Percentiles rank a stretch among this genome's conserved stretches.
Conservation (phyloP, 2,113 vertebrate species). For the Engystomops pustulosus region DNA sequence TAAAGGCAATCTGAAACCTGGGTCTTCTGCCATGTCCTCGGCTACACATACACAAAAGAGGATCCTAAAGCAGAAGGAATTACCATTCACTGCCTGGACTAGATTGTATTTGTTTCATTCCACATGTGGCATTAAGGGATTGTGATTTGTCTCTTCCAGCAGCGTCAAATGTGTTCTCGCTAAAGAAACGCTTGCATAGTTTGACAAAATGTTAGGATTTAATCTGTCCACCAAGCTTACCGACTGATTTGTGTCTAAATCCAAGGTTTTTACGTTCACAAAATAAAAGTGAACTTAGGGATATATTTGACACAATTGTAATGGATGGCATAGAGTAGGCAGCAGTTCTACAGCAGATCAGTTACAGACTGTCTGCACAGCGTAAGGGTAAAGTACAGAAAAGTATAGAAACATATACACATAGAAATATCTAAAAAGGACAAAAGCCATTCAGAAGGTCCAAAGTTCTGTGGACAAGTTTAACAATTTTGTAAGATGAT, state of each 20-base stretch:
- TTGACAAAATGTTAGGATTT: constrained; percentile 55
- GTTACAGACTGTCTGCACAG: neutral
- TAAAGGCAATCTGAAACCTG: neutral
- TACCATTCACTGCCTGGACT: constrained; percentile 39
- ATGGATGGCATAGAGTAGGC: neutral
- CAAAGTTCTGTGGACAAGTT: too few relatives aligned
- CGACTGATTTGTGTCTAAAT: constrained; percentile 43
- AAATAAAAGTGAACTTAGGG: constrained; percentile 28
- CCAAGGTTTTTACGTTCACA: constrained; percentile 23
- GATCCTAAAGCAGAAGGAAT: constrained; percentile 22
- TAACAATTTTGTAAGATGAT: too few relatives aligned
- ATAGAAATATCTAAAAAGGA: too few relatives aligned
- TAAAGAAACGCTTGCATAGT: constrained; percentile 50
- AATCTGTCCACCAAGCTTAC: constrained; percentile 48
- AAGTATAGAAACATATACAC: neutral
- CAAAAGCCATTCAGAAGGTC: too few relatives aligned
- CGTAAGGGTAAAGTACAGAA: neutral
- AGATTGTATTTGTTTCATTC: constrained; percentile 46
- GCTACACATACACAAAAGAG: constrained; percentile 36
- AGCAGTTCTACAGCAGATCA: neutral
- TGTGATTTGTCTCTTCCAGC: constrained; percentile 47
- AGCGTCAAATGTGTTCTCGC: constrained; percentile 38
- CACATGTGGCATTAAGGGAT: constrained; percentile 53
- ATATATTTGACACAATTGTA: neutral
- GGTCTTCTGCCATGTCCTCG: constrained; percentile 33